Evolutionary conservation across 1,140 invertebrate genomes (phyloP).

Genomic region (Pogonognathellus flavescens): DNA sequence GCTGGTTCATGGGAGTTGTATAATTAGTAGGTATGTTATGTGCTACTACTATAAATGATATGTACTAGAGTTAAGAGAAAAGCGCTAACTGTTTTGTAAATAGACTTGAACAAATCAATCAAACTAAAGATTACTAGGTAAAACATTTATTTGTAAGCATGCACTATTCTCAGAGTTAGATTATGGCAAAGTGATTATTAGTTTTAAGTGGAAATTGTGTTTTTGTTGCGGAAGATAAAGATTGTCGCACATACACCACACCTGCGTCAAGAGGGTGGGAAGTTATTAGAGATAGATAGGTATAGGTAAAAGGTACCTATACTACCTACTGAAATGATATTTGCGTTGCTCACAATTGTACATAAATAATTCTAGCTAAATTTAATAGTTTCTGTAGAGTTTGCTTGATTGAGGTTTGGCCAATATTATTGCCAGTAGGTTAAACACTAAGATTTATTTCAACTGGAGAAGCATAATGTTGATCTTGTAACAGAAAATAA

Average conservation of each 20-base stretch:
- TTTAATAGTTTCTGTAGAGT: neutral
- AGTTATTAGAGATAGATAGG: neutral
- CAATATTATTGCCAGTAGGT: constrained; percentile 45
- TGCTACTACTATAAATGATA: neutral
- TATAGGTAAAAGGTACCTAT: too few species aligned
- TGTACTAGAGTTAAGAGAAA: neutral
- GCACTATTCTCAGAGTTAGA: constrained; percentile 14
- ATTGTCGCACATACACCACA: too few species aligned
- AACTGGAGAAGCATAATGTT: constrained; percentile 42
- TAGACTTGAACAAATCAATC: constrained; percentile 44
- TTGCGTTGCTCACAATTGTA: neutral
- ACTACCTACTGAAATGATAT: neutral
- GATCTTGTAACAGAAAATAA: constrained; percentile 37
- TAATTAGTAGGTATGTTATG: constrained; percentile 23
- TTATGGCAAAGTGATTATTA: constrained; percentile 28
- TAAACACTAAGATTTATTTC: constrained; percentile 16
- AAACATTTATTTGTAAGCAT: neutral
- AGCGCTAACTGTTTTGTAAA: constrained; percentile 15
- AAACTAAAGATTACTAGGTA: constrained; percentile 6
- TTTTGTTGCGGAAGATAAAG: too few species aligned
- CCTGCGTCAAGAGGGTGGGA: too few species aligned
- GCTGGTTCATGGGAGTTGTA: constrained; percentile 38
- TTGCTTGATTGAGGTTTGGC: neutral
- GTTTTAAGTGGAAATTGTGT: constrained; percentile 8
- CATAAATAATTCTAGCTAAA: neutral